These are phyloP conservation scores for Microcebus tavaratra DNA, from an alignment of 2,113 vertebrate species.

Conservation along the genomic window DNA sequence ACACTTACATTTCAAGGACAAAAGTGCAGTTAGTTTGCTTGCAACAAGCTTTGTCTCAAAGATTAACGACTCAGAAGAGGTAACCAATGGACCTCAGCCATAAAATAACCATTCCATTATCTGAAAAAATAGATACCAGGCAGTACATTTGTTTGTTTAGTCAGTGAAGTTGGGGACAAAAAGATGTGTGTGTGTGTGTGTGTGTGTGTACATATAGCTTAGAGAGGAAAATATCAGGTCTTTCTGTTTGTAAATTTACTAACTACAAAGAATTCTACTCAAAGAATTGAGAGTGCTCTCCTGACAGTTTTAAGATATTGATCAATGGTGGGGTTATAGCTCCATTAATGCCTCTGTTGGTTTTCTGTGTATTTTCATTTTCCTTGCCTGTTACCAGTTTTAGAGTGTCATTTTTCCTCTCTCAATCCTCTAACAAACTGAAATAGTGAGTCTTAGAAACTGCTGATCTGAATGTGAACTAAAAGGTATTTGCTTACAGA, in stretches of 20 bases:
- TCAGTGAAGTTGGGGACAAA: not conserved
- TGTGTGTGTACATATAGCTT: not conserved
- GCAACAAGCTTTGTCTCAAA: slow-evolving; percentile 41
- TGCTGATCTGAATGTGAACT: not conserved
- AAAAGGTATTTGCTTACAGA: not conserved
- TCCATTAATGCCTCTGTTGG: not conserved
- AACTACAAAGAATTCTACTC: not conserved
- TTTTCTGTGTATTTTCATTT: not conserved
- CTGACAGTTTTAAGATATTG: not conserved
- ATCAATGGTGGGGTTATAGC: not conserved
- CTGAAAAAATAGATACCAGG: slow-evolving; percentile 41
- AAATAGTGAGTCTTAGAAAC: not conserved
- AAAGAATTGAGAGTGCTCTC: not conserved
- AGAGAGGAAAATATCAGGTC: not conserved
- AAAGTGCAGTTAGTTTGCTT: slow-evolving; percentile 21
- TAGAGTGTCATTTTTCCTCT: not conserved
- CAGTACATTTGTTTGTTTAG: slow-evolving; percentile 13
- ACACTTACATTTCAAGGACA: slow-evolving; percentile 11
- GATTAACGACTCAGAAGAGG: slow-evolving; percentile 59
- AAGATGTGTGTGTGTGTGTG: not conserved
- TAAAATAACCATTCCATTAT: slow-evolving; percentile 51
- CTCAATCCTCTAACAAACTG: not conserved
- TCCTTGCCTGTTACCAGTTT: not conserved
- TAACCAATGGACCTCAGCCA: not conserved
- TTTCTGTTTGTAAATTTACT: slow-evolving; percentile 3